Base-by-base conservation (phyloP, 2,888 invertebrate genomes). In the Itoplectis maculator region DNA sequence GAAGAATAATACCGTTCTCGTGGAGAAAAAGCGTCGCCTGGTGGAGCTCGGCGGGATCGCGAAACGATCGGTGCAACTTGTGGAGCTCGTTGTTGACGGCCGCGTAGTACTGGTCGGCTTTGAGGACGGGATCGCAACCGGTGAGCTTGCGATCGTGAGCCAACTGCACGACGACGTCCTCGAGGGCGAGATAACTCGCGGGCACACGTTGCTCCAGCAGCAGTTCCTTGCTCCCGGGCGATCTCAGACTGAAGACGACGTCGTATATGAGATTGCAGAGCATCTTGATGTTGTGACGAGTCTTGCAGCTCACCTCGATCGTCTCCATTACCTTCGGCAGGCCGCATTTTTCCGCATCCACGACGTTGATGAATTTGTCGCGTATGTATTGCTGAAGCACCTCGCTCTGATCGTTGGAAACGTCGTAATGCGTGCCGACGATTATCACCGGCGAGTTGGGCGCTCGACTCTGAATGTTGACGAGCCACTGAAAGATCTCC, bases 1-100 rank as follows among this genome's bases (percentile, higher is more conserved):
- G 98, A 0, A 99, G 94, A 8, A 99, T 94, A 1, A 99, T 98
- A 95, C 98, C 99, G 92, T 99, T 99, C 90, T 99, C 99, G 91
- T 99, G 99, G 0, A 99, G 94, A 93, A 99, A 99, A 91, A 98
- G 95, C 0, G 99, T 99, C 0, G 99, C 99, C 91, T 99, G 98
- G 88, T 98, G 97, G 70, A 99, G 93, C 92, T 99, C 99, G 0
- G 97, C 96, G 9, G 95, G 95, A 94, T 98, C 99, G n/a, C 98
- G 94, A 91, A 98, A 98, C 77, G 95, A 95, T 61, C 96, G 94
- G 81, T 95, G 95, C 86, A 95, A 95, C 82, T 95, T 94, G 87
- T 95, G 95, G 85, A 96, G 95, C 96, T 93, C 92, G 29, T 88
- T 91, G 81, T 91, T 92, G 0, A 93, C 91, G 1, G 90, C 88